Evolutionary conservation across 2,113 vertebrate species (phyloP), one percentile per base, ranked within the genome.

Genomic region (human): DNA sequence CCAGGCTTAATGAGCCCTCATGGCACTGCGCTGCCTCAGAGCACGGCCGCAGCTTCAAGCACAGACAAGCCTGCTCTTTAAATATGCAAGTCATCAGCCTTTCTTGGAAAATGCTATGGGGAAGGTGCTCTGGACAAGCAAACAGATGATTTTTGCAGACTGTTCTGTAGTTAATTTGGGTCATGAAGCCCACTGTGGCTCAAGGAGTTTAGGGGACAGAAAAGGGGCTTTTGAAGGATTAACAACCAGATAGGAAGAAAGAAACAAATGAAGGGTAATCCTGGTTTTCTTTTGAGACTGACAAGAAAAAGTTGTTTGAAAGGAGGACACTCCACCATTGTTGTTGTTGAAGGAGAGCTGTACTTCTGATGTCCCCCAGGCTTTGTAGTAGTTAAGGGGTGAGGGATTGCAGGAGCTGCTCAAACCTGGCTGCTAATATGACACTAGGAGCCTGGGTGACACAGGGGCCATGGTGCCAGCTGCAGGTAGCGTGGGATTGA

Each of bases 131-230:
- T 0, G 1, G 80, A 6, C 10, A 68, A 23, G 43, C 68, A 55
- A 82, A 72, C 2, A 48, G 32, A 52, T 38, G 83, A 93, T 48
- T 12, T 59, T 8, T 43, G 72, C 40, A 32, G 11, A 48, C 25
- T 76, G 1, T 93, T 94, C 90, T 50, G 75, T 40, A 14, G 40
- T 38, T 10, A 43, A 18, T 68, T 96, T 23, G 84, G 59, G 8
- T 84, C 35, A 86, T 48, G 96, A 70, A 43, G 92, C 55, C 13
- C 97, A 91, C 64, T 89, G 35, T 45, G 93, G 48, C 68, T 96
- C 11, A 85, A 89, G 85, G 82, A 96, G 78, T 30, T 91, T 35
- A 5, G 38, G 18, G 35, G n/a, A 8, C 6, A 92, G 59, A 35
- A 61, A 72, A 96, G 55, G 43, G 25, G 32, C 22, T 96, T 92